Conservation (phyloP, 2,888 invertebrate genomes). For the Ormyrus nitidulus region DNA sequence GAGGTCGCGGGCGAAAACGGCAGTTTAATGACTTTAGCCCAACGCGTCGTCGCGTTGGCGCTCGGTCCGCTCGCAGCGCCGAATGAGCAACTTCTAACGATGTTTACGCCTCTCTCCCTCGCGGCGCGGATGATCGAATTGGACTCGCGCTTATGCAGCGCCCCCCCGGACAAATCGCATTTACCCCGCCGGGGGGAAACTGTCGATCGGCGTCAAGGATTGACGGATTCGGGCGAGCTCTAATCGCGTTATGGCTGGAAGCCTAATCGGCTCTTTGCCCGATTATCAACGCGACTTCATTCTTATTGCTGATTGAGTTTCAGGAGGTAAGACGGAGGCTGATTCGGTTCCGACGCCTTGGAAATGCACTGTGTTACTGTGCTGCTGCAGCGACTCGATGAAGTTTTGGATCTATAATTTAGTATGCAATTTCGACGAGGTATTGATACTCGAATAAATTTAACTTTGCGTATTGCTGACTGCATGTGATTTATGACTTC, state of each 20-base stretch:
- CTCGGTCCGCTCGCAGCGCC: neutral
- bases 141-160: neutral
- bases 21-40: conserved; percentile 27
- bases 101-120: conserved; percentile 22
- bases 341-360: too few species aligned
- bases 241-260: conserved; percentile 25
- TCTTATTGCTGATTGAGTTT: too few species aligned
- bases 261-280: too few species aligned
- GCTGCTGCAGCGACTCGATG: too few species aligned
- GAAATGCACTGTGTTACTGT: too few species aligned
- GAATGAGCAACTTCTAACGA: conserved; percentile 45
- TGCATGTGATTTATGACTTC: too few species aligned
- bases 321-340: too few species aligned
- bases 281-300: too few species aligned
- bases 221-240: conserved; percentile 18
- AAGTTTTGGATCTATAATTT: too few species aligned
- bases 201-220: conserved; percentile 31
- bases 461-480: too few species aligned
- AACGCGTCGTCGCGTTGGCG: conserved; percentile 1
- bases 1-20: neutral
- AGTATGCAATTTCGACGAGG: too few species aligned
- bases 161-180: conserved; percentile 18
- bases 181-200: conserved; percentile 14
- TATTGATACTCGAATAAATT: too few species aligned
- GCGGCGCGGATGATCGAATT: conserved; percentile 24